A percentile compares a stretch with the other conserved stretches of the same genome.
Evolutionary conservation across 2,888 invertebrate species (phyloP).

Genomic region (Drosophila greeni): DNA sequence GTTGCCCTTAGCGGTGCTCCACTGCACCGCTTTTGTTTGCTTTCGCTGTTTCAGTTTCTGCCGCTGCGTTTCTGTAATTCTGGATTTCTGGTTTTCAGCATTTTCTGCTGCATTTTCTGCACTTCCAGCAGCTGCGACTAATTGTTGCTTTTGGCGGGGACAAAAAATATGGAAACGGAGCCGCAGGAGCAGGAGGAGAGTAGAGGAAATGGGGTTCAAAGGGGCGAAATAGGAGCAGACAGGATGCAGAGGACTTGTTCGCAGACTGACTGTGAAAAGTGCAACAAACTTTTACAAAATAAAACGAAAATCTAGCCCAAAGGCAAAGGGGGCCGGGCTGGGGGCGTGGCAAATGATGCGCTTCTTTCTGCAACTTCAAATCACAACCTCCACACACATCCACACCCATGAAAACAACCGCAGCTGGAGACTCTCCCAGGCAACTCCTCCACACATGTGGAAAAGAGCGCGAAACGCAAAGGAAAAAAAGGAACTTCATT

Average conservation of each 20-base stretch:
- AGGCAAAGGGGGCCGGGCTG: slow-evolving; percentile 17
- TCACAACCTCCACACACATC: slow-evolving; percentile 10
- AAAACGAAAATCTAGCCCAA: slow-evolving; percentile 48
- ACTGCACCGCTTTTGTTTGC: slow-evolving; percentile 33
- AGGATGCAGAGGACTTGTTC: slow-evolving; percentile 40
- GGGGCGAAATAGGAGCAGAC: slow-evolving; percentile 19
- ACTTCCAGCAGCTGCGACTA: slow-evolving; percentile 48
- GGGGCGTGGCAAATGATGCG: slow-evolving; percentile 44
- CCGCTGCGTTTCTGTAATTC: slow-evolving; percentile 18
- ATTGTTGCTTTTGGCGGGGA: slow-evolving; percentile 53
- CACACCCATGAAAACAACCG: slow-evolving; percentile 21
- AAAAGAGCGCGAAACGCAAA: slow-evolving; percentile 34
- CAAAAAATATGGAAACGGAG: slow-evolving; percentile 9
- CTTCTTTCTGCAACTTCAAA: slow-evolving; percentile 47
- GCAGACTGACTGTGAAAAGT: slow-evolving; percentile 57
- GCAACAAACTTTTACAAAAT: slow-evolving; percentile 70
- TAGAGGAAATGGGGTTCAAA: slow-evolving; percentile 4
- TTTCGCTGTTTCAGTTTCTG: slow-evolving; percentile 7
- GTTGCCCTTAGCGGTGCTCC: background rate
- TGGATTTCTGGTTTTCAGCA: slow-evolving; percentile 18
- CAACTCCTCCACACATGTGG: background rate
- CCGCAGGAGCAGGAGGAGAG: background rate
- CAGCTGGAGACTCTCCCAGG: slow-evolving; percentile 24
- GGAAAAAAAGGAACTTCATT: slow-evolving; percentile 37
- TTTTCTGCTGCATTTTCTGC: slow-evolving; percentile 22